Evolutionary conservation across 2,113 vertebrate species (phyloP).

Genomic region (Caretta caretta): DNA sequence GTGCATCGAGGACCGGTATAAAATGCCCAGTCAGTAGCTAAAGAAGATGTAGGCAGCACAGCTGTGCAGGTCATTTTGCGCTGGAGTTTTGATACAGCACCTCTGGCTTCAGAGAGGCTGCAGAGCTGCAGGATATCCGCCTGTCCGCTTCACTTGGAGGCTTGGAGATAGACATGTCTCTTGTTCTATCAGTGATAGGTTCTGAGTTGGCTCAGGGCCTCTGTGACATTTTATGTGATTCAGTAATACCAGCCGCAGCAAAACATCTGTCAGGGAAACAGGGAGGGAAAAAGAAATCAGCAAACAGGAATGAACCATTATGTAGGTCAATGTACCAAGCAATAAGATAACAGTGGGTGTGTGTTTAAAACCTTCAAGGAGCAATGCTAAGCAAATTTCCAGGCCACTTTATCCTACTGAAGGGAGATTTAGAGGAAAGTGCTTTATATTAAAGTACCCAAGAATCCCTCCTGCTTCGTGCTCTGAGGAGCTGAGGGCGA

Average conservation of each 20-base stretch:
- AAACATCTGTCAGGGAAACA: neutral
- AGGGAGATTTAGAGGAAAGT: neutral
- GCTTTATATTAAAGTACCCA: neutral
- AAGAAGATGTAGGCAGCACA: neutral
- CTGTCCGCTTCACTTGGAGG: neutral
- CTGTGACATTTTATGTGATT: neutral
- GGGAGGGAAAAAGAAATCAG: neutral
- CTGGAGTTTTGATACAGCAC: too few relatives aligned
- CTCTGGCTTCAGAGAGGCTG: neutral
- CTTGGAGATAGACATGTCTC: neutral
- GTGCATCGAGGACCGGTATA: neutral
- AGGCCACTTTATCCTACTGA: neutral
- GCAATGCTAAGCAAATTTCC: neutral
- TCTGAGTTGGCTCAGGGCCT: neutral
- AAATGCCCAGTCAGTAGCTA: neutral
- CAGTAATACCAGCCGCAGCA: neutral
- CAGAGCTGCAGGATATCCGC: neutral
- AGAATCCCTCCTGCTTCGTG: neutral
- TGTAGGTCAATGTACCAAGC: constrained; percentile 31
- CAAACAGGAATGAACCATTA: neutral
- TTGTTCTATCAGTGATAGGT: neutral
- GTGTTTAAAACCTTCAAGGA: neutral
- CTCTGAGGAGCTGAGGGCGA: neutral
- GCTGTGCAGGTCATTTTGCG: neutral
- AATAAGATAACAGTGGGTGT: neutral